Percentiles rank a stretch among this genome's conserved stretches.
These are phyloP conservation scores for Agriotes lineatus DNA, from an alignment of 2,888 invertebrate species.

Conservation along the genomic window DNA sequence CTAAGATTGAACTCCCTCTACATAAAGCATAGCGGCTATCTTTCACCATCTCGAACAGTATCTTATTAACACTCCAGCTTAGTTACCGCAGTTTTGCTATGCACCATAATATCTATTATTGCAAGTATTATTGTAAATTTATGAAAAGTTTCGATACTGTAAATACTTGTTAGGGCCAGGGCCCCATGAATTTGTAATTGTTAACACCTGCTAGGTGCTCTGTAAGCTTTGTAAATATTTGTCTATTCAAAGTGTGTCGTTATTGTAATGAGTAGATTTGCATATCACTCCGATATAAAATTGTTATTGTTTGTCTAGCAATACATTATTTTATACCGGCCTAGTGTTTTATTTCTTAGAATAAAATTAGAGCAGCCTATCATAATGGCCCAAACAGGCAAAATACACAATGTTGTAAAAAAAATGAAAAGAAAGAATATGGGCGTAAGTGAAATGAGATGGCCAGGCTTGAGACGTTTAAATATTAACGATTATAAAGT, in stretches of 20 bases:
- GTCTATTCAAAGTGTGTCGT: constrained; percentile 39
- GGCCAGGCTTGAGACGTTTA: no score
- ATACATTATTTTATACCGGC: constrained; percentile 42
- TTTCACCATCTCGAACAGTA: neutral
- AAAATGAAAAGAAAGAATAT: no score
- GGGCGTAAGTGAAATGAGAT: no score
- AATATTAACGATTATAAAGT: no score
- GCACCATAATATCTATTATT: constrained; percentile 14
- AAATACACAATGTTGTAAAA: no score
- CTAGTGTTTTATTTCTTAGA: constrained; percentile 20
- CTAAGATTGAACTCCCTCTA: neutral
- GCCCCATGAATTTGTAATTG: constrained; percentile 2
- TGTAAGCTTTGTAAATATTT: constrained; percentile 42
- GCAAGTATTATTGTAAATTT: constrained; percentile 1
- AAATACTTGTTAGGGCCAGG: neutral
- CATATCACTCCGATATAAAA: constrained; percentile 37
- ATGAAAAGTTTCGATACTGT: constrained; percentile 8
- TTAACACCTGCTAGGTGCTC: constrained; percentile 26
- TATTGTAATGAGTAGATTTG: constrained; percentile 36
- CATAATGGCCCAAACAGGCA: no score
- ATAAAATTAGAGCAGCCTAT: no score
- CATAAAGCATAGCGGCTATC: constrained; percentile 5
- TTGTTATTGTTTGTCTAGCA: constrained; percentile 40
- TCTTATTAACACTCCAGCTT: neutral
- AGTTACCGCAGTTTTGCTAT: constrained; percentile 17